Evolutionary conservation across 2,888 invertebrate species (phyloP).

Genomic region (Asteroscopus sphinx): DNA sequence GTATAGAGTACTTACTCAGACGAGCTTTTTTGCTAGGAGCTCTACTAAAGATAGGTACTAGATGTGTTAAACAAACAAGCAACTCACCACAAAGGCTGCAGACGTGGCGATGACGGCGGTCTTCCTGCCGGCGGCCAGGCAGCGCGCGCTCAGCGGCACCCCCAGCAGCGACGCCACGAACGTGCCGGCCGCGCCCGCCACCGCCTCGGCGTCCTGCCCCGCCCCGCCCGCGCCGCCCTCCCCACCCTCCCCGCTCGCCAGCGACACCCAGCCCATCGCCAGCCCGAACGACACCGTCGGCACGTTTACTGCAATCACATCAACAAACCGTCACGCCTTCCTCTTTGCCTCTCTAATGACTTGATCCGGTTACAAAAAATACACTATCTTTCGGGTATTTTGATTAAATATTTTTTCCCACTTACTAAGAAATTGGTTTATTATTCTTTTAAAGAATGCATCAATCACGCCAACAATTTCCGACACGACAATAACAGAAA

Average conservation of each 20-base stretch:
- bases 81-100: conserved; percentile 69
- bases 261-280: conserved; percentile 80
- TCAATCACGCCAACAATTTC: too few relatives aligned
- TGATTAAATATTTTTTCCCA: too few relatives aligned
- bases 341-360: too few relatives aligned
- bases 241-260: conserved; percentile 69
- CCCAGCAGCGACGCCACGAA: conserved; percentile 69
- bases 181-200: conserved; percentile 66
- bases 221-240: conserved; percentile 10
- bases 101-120: conserved; percentile 72
- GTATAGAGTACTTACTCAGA: too few relatives aligned
- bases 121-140: conserved; percentile 69
- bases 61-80: too few relatives aligned
- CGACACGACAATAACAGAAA: too few relatives aligned
- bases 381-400: too few relatives aligned
- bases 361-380: too few relatives aligned
- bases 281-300: conserved; percentile 78
- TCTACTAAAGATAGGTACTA: too few relatives aligned
- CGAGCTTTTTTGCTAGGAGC: too few relatives aligned
- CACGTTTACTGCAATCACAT: conserved; percentile 70
- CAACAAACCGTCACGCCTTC: neutral
- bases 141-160: conserved; percentile 73
- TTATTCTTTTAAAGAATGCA: too few relatives aligned
- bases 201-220: conserved; percentile 45
- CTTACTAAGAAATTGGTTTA: too few relatives aligned